Percentiles rank a stretch among this genome's conserved stretches.
phyloP scores from a whole-genome alignment of 1,140 invertebrate species.

The Triops longicaudatus region DNA sequence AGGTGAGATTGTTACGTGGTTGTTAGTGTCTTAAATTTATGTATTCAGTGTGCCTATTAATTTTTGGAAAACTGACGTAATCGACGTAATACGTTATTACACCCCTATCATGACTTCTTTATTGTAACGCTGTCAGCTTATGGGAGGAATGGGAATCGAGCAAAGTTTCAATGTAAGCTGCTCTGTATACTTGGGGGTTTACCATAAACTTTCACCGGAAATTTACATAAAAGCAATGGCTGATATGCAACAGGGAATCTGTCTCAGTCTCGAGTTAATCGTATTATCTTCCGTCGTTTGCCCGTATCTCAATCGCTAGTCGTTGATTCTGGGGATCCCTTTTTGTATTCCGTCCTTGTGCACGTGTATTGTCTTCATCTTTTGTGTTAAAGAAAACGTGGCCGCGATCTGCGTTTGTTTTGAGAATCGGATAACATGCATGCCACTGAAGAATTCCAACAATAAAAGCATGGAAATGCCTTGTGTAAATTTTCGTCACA shows the following conservation, averaged over 20 bases:
- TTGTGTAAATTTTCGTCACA: no score
- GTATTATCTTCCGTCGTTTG: not conserved
- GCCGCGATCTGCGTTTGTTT: not conserved
- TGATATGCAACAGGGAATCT: not conserved
- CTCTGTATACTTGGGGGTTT: not conserved
- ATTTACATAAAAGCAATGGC: not conserved
- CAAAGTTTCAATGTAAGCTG: not conserved
- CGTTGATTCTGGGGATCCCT: not conserved
- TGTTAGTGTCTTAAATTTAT: no score
- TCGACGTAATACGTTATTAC: no score
- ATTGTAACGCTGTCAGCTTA: no score
- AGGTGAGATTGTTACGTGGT: no score
- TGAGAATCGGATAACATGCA: no score
- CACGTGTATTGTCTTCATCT: not conserved
- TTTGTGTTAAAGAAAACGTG: not conserved
- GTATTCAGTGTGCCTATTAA: no score
- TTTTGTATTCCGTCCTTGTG: not conserved
- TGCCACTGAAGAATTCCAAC: no score
- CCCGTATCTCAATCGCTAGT: not conserved
- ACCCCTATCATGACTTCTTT: no score
- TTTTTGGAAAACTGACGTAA: no score
- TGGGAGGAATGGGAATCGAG: no score
- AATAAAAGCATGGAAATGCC: no score
- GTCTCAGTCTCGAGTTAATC: slow-evolving; percentile 7
- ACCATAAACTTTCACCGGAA: not conserved